phyloP scores from a whole-genome alignment of 2,113 vertebrate genomes.

The Anarrhichthys ocellatus region DNA sequence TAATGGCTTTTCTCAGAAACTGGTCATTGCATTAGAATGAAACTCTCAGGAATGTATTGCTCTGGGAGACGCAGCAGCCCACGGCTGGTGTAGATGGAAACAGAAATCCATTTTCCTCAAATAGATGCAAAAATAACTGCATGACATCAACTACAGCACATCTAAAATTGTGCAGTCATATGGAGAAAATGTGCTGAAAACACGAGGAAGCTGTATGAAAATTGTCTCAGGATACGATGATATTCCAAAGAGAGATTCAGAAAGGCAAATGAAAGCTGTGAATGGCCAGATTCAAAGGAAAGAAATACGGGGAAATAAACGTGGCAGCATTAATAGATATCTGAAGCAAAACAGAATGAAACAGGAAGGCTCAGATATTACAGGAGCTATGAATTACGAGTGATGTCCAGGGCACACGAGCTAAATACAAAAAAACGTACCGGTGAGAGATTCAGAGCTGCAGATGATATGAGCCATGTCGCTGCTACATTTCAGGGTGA shows the following conservation, averaged over 20 bases:
- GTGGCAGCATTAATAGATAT: conserved; percentile 56
- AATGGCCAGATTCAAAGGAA: conserved; percentile 42
- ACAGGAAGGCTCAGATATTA: conserved; percentile 55
- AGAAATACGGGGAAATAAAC: conserved; percentile 64
- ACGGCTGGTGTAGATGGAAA: conserved; percentile 35
- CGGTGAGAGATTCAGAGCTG: conserved; percentile 35
- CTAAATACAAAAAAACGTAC: conserved; percentile 50
- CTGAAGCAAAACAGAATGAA: conserved; percentile 57
- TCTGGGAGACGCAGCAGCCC: conserved; percentile 44
- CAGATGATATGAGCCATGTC: conserved; percentile 61
- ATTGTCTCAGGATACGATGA: conserved; percentile 44
- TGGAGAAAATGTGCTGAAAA: conserved; percentile 40
- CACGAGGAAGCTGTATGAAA: conserved; percentile 42
- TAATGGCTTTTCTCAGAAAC: conserved; percentile 59
- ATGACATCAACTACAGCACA: conserved; percentile 45
- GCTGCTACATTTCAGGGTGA: conserved; percentile 47
- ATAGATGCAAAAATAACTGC: conserved; percentile 61
- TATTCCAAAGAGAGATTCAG: conserved; percentile 20
- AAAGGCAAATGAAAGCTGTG: conserved; percentile 41
- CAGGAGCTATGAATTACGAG: conserved; percentile 56
- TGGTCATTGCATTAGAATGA: conserved; percentile 39
- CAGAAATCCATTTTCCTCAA: conserved; percentile 69
- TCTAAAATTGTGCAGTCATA: conserved; percentile 49
- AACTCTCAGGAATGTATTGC: conserved; percentile 46
- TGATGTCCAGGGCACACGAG: conserved; percentile 39